A percentile compares a stretch with the other conserved stretches of the same genome.
phyloP scores from a whole-genome alignment of 92 coral and sea anemone species.

The Galaxea fascicularis region DNA sequence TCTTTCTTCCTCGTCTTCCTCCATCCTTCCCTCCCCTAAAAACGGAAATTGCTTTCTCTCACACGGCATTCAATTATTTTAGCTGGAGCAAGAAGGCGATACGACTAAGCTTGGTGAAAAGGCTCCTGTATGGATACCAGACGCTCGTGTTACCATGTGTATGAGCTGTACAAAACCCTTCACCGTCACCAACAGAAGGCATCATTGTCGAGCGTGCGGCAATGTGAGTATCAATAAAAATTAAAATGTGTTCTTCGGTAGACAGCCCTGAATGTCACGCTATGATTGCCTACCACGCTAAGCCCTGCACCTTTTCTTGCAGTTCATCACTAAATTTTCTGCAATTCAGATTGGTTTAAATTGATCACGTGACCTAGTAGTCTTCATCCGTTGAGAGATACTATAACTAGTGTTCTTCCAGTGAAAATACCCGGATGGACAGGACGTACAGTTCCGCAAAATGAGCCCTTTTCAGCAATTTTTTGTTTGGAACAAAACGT shows the following conservation, averaged over 20 bases:
- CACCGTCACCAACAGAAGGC: constrained; percentile 92
- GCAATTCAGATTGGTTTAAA: neutral
- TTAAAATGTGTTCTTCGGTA: neutral
- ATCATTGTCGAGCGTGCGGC: constrained; percentile 96
- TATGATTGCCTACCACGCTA: neutral
- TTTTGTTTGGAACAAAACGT: too few relatives aligned
- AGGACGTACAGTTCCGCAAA: too few relatives aligned
- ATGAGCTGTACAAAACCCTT: constrained; percentile 94
- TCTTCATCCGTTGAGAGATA: too few relatives aligned
- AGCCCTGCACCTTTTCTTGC: too few relatives aligned
- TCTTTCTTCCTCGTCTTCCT: too few relatives aligned
- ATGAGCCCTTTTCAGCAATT: too few relatives aligned
- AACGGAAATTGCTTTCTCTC: neutral
- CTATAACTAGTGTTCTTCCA: too few relatives aligned
- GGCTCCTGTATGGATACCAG: constrained; percentile 99
- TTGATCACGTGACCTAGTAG: too few relatives aligned
- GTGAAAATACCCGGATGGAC: too few relatives aligned
- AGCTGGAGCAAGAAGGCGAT: constrained; percentile 65
- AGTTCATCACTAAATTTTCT: too few relatives aligned
- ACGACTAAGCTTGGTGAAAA: constrained; percentile 81
- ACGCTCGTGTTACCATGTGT: constrained; percentile 97
- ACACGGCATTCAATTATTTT: neutral
- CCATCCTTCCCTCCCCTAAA: neutral
- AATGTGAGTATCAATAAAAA: constrained; percentile 60
- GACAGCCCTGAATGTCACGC: neutral